Percentiles rank a stretch among this genome's conserved stretches.
Conservation (phyloP, 2,113 vertebrate genomes). For the Hippocampus abdominalis region DNA sequence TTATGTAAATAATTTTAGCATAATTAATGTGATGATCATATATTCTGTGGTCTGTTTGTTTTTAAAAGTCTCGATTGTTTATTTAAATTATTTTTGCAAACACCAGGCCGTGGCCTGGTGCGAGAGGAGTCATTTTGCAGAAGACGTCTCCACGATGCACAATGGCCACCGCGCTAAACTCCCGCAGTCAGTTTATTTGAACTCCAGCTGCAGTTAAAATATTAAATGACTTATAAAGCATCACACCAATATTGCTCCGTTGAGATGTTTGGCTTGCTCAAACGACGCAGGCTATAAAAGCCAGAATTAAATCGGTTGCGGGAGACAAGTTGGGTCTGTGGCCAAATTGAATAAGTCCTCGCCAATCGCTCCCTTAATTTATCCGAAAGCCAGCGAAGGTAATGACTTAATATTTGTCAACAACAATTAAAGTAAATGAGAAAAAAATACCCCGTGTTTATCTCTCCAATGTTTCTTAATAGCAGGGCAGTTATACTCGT, state of each 20-base stretch:
- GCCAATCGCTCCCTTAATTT: slow-evolving; percentile 21
- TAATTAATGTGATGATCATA: not conserved
- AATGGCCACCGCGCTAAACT: not conserved
- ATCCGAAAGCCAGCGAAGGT: not conserved
- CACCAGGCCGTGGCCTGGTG: not conserved
- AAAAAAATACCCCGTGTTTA: slow-evolving; percentile 2
- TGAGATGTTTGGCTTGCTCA: slow-evolving; percentile 21
- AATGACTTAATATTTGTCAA: slow-evolving; percentile 3
- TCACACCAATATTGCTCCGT: slow-evolving; percentile 9
- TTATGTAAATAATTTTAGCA: not conserved
- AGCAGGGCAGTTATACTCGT: not conserved
- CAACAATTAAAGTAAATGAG: slow-evolving; percentile 6
- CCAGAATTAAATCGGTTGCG: not conserved
- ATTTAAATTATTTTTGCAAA: slow-evolving; percentile 2
- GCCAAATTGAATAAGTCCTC: slow-evolving; percentile 18
- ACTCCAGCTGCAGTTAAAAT: slow-evolving; percentile 7
- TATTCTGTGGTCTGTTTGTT: slow-evolving; percentile 1
- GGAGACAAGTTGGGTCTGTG: slow-evolving; percentile 20
- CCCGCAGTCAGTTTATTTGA: not conserved
- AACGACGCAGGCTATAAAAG: slow-evolving; percentile 22
- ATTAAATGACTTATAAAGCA: slow-evolving; percentile 27
- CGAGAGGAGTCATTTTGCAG: slow-evolving; percentile 1
- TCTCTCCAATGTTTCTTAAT: not conserved
- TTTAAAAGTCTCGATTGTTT: not conserved
- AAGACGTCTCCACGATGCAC: not conserved